Conservation (phyloP, 2,797 vertebrate genomes). For the Antrozous pallidus region DNA sequence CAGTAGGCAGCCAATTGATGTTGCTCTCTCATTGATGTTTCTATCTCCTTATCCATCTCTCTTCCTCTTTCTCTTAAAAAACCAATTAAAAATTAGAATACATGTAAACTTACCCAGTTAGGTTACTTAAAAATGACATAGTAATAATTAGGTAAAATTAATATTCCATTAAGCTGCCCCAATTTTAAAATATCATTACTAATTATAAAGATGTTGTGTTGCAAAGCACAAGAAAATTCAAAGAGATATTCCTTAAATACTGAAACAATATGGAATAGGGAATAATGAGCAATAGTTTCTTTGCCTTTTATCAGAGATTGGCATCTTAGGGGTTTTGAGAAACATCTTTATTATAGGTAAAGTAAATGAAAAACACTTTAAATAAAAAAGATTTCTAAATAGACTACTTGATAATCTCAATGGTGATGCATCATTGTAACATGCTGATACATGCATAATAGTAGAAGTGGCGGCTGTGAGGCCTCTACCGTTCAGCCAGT, state of each 20-base stretch:
- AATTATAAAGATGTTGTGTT: slow-evolving; percentile 11
- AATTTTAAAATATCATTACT: slow-evolving; percentile 1
- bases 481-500: not conserved
- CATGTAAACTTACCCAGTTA: not conserved
- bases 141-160: slow-evolving; percentile 36
- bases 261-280: not conserved
- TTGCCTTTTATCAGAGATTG: not conserved
- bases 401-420: not conserved
- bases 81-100: not conserved
- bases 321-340: not conserved
- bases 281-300: not conserved
- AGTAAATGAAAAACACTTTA: not conserved
- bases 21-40: too few relatives aligned
- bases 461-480: not conserved
- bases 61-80: too few relatives aligned
- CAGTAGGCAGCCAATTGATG: too few relatives aligned
- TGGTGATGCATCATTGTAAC: not conserved
- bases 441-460: fast-evolving
- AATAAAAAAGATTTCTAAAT: not conserved
- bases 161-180: not conserved
- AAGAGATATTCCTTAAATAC: not conserved
- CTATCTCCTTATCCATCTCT: too few relatives aligned
- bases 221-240: not conserved
- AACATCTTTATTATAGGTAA: not conserved
- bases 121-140: slow-evolving; percentile 25